Base-by-base conservation (phyloP, 2,888 invertebrate genomes). In the Chloroclystis v-ata region DNA sequence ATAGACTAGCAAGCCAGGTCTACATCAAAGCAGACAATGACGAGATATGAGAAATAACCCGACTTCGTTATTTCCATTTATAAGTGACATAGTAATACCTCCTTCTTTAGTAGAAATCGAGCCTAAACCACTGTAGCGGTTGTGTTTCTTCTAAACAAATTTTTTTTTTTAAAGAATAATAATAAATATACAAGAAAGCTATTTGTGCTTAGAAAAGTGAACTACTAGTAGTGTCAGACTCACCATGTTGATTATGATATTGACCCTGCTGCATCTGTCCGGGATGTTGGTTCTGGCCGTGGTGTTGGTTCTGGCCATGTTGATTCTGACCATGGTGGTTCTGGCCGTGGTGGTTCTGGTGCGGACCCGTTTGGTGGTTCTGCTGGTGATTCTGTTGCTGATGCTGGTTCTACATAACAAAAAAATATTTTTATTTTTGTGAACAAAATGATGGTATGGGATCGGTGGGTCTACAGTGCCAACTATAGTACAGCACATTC, bases 361-460 rank as follows among this genome's bases (percentile, higher is more conserved):
- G 72, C 14, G 78, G 75, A n/a, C 72, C 72, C 9, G 20, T 2
- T 8, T 69, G 75, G 26, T 80, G 79, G 13, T 82, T 82, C 11
- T 72, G 73, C 9, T 67, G 65, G 0, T 62, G 65, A 2, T 60
- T 65, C 0, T 61, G 66, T 2, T 65, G 65, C 9, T 33, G 33
- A 33, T 33, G 33, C 33, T 33, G 33, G 10, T 33, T 33, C 33
- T 33, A 33, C 28, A 28, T 6, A 2, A 26, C 8, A 26, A 8
- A 26, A 8, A 6, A 24, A 5, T 5, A n/a, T n/a, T 24, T 24
- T 24, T 5, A 24, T 5, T 5, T 6, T 6, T 3, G 6, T 24
- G 24, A 24, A 24, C 24, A 24, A 3, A 24, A 24, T 6, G 4
- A 24, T 5, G 3, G 24, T 13, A n/a, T n/a, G n/a, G 33, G 12